Evolutionary conservation across 2,113 vertebrate species (phyloP).

Genomic region (Vicugna pacos): DNA sequence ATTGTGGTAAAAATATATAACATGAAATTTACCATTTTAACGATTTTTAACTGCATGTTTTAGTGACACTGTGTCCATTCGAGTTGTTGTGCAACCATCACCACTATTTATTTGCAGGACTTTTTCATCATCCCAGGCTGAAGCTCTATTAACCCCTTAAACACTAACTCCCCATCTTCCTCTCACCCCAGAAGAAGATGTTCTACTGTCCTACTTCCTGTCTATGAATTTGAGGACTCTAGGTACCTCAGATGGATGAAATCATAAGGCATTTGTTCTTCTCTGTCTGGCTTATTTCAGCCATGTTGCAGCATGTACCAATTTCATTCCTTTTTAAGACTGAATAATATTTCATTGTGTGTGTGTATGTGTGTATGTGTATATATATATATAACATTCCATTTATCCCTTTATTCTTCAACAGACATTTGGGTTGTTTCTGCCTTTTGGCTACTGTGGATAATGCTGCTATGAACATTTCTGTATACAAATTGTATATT

Average conservation of each 20-base stretch:
- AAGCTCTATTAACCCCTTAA: not conserved
- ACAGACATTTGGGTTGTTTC: not conserved
- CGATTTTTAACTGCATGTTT: not conserved
- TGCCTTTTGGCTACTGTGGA: not conserved
- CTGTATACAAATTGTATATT: not conserved
- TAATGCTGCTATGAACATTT: not conserved
- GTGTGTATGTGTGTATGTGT: no score
- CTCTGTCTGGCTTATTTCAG: not conserved
- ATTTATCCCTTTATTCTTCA: not conserved
- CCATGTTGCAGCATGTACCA: not conserved
- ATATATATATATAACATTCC: not conserved
- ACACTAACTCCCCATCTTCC: not conserved
- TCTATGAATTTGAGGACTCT: not conserved
- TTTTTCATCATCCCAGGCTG: not conserved
- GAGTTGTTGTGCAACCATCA: not conserved
- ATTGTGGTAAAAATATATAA: not conserved
- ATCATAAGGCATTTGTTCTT: not conserved
- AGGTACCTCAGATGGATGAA: not conserved
- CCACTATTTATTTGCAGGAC: not conserved
- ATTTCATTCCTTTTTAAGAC: not conserved
- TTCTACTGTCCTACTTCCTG: not conserved
- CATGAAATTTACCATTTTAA: not conserved
- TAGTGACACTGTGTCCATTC: not conserved
- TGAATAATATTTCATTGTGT: not conserved
- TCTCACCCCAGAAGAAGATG: not conserved